Percentiles rank a stretch among this genome's conserved stretches.
Conservation (phyloP, 2,888 invertebrate genomes). For the Drosophila basisetae region DNA sequence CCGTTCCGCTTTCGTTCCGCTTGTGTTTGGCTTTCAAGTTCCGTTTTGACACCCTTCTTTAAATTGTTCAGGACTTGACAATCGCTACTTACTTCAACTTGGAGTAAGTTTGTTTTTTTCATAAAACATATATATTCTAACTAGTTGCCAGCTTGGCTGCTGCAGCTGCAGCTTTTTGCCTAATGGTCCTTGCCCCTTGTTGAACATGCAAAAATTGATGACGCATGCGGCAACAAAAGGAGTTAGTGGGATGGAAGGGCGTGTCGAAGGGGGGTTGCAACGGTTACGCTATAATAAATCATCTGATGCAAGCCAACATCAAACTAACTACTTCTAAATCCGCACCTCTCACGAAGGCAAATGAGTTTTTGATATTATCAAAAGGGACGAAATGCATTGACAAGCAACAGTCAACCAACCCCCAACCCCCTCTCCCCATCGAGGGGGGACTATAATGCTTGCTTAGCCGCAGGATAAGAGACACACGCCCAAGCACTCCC, state of each 20-base stretch:
- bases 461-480: constrained; percentile 41
- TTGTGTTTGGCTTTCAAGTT: neutral
- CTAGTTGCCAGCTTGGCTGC: constrained; percentile 33
- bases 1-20: neutral
- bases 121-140: neutral
- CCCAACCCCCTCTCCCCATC: neutral
- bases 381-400: constrained; percentile 70
- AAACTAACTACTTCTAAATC: constrained; percentile 61
- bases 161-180: constrained; percentile 50
- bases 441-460: neutral
- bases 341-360: constrained; percentile 48
- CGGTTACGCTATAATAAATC: constrained; percentile 65
- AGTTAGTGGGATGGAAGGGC: neutral
- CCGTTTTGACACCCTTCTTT: neutral
- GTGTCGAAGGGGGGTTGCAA: neutral
- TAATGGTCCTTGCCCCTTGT: constrained; percentile 68
- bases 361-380: constrained; percentile 78
- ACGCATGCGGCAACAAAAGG: constrained; percentile 55
- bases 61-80: neutral
- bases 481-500: constrained; percentile 62
- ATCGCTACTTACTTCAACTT: neutral
- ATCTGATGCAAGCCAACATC: constrained; percentile 57
- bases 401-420: constrained; percentile 47
- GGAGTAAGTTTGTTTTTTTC: neutral
- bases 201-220: constrained; percentile 73